phyloP scores from a whole-genome alignment of 2,113 vertebrate genomes.

The Osmerus eperlanus region DNA sequence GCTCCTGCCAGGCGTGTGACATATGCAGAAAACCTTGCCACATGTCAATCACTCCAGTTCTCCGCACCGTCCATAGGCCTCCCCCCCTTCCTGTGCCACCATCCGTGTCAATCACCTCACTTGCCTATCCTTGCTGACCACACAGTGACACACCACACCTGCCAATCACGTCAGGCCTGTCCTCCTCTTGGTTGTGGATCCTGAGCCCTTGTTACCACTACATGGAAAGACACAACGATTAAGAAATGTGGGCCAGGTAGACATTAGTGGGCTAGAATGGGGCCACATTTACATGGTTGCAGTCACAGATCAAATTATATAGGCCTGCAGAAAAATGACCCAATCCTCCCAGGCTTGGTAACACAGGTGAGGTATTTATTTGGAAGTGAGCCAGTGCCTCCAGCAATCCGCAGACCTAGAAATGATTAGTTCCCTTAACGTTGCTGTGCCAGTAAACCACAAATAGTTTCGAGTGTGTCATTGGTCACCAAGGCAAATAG shows the following conservation, averaged over 20 bases:
- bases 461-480: background rate
- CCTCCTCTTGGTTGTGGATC: background rate
- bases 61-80: background rate
- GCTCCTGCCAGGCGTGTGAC: slow-evolving; percentile 13
- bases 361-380: too few relatives aligned
- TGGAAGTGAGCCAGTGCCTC: background rate
- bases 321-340: too few relatives aligned
- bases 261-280: too few relatives aligned
- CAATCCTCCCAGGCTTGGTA: too few relatives aligned
- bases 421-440: background rate
- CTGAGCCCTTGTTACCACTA: background rate
- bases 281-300: too few relatives aligned
- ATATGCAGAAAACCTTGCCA: slow-evolving; percentile 16
- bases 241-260: too few relatives aligned
- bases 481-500: background rate
- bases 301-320: too few relatives aligned
- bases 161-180: background rate
- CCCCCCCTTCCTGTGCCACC: background rate
- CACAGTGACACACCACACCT: background rate
- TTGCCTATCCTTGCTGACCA: background rate
- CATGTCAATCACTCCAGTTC: slow-evolving; percentile 20
- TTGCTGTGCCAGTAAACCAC: background rate
- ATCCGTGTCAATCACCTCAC: slow-evolving; percentile 7
- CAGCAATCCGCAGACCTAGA: background rate
- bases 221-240: too few relatives aligned